Base-by-base conservation (phyloP, 2,113 vertebrate genomes). In the Malurus alboscapulatus region DNA sequence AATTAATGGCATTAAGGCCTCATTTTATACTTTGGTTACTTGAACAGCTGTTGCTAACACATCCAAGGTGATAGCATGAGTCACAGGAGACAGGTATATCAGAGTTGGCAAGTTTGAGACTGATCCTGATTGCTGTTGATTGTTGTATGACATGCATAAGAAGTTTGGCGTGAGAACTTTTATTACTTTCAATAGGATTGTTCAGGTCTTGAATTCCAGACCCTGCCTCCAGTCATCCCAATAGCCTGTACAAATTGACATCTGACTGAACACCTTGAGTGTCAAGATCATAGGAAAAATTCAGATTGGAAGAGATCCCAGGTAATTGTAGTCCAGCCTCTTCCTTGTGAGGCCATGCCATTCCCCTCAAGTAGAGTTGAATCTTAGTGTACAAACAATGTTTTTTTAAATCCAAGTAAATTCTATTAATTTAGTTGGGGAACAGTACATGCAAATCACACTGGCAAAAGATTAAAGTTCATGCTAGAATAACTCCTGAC, bases 271-370 rank as follows among this genome's bases (percentile, higher is more conserved):
- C 22, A 57, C 16, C 17, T 25, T 17, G 20, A 54, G 26, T 40
- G 24, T 84, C 44, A 63, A 74, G 25, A 40, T 47, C 5, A 66
- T 11, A 38, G 55, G 68, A 80, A 62, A 74, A 80, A 58, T 38
- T 71, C 38, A 84, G 15, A 20, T 19, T 50, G 47, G 34, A 83
- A 86, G 9, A 24, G 20, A 19, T 73, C 26, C 58, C 38, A 12
- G 21, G n/a, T 76, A 42, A 29, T 36, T 38, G 7, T 29, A 45
- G 48, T 88, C 38, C 50, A 65, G 4, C 11, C 3, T 84, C 36
- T 76, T 80, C 54, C 9, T 36, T 1, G 0, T 62, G 59, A 74
- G 51, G 19, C 22, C 20, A 77, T 1, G 1, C 7, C 5, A 1
- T 62, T 90, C 15, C 10, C 86, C 19, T 68, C 32, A 67, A 45